Evolutionary conservation across 1,140 invertebrate genomes (phyloP), one percentile per base, ranked within the genome.

Genomic region (Spodoptera litura): DNA sequence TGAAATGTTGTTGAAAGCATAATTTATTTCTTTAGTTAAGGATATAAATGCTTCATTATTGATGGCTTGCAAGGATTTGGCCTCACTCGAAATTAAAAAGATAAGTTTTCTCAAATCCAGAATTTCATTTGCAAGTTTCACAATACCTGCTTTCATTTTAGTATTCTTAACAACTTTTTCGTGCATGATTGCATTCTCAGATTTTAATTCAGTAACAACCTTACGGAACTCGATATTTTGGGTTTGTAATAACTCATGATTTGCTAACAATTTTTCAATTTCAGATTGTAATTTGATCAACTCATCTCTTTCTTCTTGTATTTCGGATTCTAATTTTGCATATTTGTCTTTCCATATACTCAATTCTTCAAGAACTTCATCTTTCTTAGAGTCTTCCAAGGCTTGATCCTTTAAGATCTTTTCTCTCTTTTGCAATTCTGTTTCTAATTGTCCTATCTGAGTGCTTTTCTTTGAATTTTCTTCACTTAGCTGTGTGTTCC

Each of bases 241-340:
- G 15, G 70, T 85, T 86, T 93, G 91, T 49, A 91, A 81, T 64
- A 85, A 82, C 74, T 93, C 91, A 83, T 94, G 86, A 81, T 91
- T 92, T 75, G 82, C 68, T 15, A 94, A 80, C 55, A 94, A 80
- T 80, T 94, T 95, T 88, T 95, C 92, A 78, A 95, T 94, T 89
- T 95, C 90, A 27, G 90, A 84, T 82, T 93, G 93, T 81, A 94
- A 87, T 83, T 92, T 94, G 56, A 87, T 88, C 79, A 94, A 83
- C 80, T 95, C 94, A 27, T 93, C 87, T 82, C 93, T 89, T 83
- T 93, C 90, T 78, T 95, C 94, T 84, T 95, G 93, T 71, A 93
- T 91, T 85, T 92, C 92, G 53, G 88, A 86, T 85, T 94, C 88
- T 52, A 94, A 80, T 62, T 82, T 85, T 78, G 74, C 83, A 79